These are phyloP conservation scores for Paguma larvata DNA, from an alignment of 2,797 vertebrate species.

Conservation along the genomic window DNA sequence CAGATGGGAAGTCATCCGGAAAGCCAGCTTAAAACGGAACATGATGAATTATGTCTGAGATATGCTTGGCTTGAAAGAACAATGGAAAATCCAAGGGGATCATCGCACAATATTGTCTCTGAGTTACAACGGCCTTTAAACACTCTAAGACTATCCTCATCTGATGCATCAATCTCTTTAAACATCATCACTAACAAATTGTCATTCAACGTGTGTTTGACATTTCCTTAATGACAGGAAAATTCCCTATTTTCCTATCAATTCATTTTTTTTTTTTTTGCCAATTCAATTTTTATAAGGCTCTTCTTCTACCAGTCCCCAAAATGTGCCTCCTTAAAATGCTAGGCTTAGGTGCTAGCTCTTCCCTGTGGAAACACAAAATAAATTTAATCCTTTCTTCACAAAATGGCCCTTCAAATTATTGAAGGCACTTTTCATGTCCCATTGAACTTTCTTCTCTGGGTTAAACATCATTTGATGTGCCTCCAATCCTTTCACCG, in stretches of 20 bases:
- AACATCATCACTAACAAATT: background rate
- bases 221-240: background rate
- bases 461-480: conserved; percentile 50
- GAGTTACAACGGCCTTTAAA: background rate
- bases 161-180: background rate
- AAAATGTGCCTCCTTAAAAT: conserved; percentile 60
- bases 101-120: background rate
- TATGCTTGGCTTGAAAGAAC: conserved; percentile 50
- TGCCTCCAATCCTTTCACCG: background rate
- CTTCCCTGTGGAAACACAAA: conserved; percentile 56
- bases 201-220: conserved; percentile 18
- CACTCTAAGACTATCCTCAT: background rate
- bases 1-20: background rate
- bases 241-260: background rate
- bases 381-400: conserved; percentile 60
- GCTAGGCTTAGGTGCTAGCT: conserved; percentile 3
- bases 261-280: background rate
- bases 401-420: conserved; percentile 38
- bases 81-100: conserved; percentile 22
- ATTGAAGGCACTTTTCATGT: conserved; percentile 54
- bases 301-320: background rate
- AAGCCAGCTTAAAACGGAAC: conserved; percentile 8
- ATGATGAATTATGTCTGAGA: conserved; percentile 50
- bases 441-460: conserved; percentile 18
- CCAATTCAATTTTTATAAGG: conserved; percentile 43